Evolutionary conservation across 2,797 vertebrate species (phyloP), one percentile per base, ranked within the genome.

Genomic region (Manis crassicaudata): DNA sequence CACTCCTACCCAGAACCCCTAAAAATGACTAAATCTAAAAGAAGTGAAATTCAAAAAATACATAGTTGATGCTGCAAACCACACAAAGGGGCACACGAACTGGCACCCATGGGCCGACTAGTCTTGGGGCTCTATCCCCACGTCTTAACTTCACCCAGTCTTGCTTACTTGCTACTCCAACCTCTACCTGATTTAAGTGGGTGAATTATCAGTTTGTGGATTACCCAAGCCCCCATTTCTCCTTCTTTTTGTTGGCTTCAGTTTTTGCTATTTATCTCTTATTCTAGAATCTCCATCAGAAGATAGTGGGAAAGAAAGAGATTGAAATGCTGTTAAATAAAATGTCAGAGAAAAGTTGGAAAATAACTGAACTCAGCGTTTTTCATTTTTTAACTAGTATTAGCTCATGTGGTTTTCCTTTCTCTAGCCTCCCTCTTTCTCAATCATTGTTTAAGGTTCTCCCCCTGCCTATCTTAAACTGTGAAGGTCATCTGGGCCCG

Each of bases 211-310:
- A 58, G 32, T 46, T 81, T 67, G 25, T 62, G 40, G 11, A 25
- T 14, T 35, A 37, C 16, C 20, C 37, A 88, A 52, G 18, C 14
- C 35, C 13, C 76, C 56, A 21, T 43, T 58, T 82, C 35, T 65
- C 27, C 13, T 43, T 56, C 50, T n/a, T 88, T 88, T 27, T 32
- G 1, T 25, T 25, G 37, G 29, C 25, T 89, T 88, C 8, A 8
- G 50, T 43, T 68, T 21, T 54, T 32, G 12, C n/a, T 56, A 23
- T 58, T 94, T 40, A 50, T 2, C 43, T n/a, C 18, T 81, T 37
- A 75, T 46, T 86, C 88, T 63, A 77, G 67, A 84, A 80, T 92
- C 63, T 90, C 60, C 29, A 86, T 43, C 63, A 83, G 14, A 95
- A 7, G 27, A 73, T 20, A 68, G 29, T 27, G 21, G 6, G 13